phyloP scores from a whole-genome alignment of 2,113 vertebrate species.

The Hyla sarda region DNA sequence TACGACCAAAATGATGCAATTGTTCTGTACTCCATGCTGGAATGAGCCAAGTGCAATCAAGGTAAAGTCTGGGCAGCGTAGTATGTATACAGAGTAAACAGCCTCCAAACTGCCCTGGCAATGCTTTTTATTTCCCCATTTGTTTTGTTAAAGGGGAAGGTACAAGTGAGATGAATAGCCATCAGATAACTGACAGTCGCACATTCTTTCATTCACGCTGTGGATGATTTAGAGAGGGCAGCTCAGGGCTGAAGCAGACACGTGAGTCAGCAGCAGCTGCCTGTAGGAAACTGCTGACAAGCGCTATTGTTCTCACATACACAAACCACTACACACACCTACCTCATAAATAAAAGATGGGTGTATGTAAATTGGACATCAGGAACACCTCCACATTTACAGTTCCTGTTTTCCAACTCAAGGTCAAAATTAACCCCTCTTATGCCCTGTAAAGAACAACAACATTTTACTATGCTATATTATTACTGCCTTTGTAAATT shows the following conservation, averaged over 20 bases:
- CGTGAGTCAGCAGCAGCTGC: slow-evolving; percentile 79
- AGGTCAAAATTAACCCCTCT: slow-evolving; percentile 61
- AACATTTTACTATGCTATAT: background rate
- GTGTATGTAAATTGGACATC: slow-evolving; percentile 66
- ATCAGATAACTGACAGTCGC: slow-evolving; percentile 64
- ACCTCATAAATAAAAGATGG: slow-evolving; percentile 72
- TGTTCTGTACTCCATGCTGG: slow-evolving; percentile 42
- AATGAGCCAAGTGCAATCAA: slow-evolving; percentile 54
- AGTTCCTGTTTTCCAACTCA: slow-evolving; percentile 70
- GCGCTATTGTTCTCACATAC: slow-evolving; percentile 69
- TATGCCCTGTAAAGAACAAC: background rate
- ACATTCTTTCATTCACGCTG: slow-evolving; percentile 62
- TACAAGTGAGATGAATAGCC: slow-evolving; percentile 61
- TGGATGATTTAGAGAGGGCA: slow-evolving; percentile 68
- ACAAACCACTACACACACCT: slow-evolving; percentile 70
- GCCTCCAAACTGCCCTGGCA: slow-evolving; percentile 1
- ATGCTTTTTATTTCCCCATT: background rate
- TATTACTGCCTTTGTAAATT: background rate
- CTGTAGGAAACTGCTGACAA: slow-evolving; percentile 80
- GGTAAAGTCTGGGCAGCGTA: slow-evolving; percentile 51
- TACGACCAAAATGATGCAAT: slow-evolving; percentile 56
- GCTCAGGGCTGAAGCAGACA: slow-evolving; percentile 69
- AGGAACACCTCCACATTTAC: slow-evolving; percentile 69
- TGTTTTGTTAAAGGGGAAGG: slow-evolving; percentile 58
- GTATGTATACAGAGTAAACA: slow-evolving; percentile 41